Conservation (phyloP, 2,888 invertebrate genomes). For the Periphyllus acericola region DNA sequence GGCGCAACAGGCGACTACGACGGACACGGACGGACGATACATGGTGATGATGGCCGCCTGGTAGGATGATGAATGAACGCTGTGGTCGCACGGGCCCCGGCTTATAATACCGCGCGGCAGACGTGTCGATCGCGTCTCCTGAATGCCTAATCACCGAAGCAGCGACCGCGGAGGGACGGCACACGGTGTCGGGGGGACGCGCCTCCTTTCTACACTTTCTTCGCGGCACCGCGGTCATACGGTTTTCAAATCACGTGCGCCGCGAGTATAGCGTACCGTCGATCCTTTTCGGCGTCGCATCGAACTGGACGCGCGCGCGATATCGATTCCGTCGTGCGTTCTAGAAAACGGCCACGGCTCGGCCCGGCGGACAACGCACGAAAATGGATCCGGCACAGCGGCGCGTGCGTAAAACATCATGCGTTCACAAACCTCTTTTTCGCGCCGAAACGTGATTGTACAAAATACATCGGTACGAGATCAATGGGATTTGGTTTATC, state of each 20-base stretch:
- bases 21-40: conserved; percentile 1
- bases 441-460: no score
- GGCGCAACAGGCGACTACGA: conserved; percentile 44
- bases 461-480: no score
- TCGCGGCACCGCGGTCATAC: background rate
- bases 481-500: no score
- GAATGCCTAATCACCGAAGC: conserved; percentile 59
- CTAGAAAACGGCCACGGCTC: no score
- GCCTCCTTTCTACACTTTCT: conserved; percentile 49
- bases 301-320: no score
- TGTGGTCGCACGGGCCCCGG: background rate
- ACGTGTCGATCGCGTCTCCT: conserved; percentile 5
- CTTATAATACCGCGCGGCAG: conserved; percentile 10
- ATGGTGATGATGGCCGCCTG: background rate
- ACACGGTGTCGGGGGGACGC: background rate
- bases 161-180: no score
- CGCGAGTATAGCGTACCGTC: background rate
- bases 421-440: no score
- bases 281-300: conserved; percentile 25
- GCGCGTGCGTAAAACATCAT: no score
- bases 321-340: no score
- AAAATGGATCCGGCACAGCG: no score
- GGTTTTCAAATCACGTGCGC: conserved; percentile 44
- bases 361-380: no score
- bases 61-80: conserved; percentile 13